A percentile compares a stretch with the other conserved stretches of the same genome.
These are phyloP conservation scores for Holotrichia oblita DNA, from an alignment of 1,140 invertebrate genomes.

Conservation along the genomic window DNA sequence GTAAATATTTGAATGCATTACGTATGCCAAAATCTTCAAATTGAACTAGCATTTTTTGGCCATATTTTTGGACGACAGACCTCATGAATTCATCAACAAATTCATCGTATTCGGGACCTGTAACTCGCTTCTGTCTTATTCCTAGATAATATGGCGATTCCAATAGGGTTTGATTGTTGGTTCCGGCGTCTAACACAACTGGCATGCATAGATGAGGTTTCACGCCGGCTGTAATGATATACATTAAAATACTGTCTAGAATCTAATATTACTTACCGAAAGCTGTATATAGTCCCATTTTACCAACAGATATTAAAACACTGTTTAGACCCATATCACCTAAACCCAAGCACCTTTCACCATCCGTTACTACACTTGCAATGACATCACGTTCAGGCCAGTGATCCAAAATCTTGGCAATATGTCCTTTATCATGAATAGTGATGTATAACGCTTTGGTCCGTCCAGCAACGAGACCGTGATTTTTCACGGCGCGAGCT, in stretches of 20 bases:
- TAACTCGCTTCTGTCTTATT: conserved; percentile 80
- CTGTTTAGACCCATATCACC: conserved; percentile 94
- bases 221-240: conserved; percentile 80
- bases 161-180: conserved; percentile 85
- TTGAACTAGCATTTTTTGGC: conserved; percentile 84
- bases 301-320: conserved; percentile 96
- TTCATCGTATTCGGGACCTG: conserved; percentile 86
- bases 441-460: conserved; percentile 96
- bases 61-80: conserved; percentile 84
- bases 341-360: conserved; percentile 92
- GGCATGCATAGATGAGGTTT: conserved; percentile 93
- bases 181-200: conserved; percentile 92
- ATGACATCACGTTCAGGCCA: conserved; percentile 93
- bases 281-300: conserved; percentile 89
- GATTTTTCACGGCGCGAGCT: conserved; percentile 95
- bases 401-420: conserved; percentile 88
- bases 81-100: conserved; percentile 98
- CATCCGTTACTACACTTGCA: conserved; percentile 94
- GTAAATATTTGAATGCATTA: conserved; percentile 88
- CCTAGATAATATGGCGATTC: conserved; percentile 95
- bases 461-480: conserved; percentile 92
- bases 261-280: not conserved
- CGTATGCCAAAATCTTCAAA: conserved; percentile 96
- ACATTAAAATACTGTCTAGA: conserved; percentile 64
- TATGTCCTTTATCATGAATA: conserved; percentile 94